phyloP scores from a whole-genome alignment of 2,113 vertebrate species.

The Colinus virginianus region DNA sequence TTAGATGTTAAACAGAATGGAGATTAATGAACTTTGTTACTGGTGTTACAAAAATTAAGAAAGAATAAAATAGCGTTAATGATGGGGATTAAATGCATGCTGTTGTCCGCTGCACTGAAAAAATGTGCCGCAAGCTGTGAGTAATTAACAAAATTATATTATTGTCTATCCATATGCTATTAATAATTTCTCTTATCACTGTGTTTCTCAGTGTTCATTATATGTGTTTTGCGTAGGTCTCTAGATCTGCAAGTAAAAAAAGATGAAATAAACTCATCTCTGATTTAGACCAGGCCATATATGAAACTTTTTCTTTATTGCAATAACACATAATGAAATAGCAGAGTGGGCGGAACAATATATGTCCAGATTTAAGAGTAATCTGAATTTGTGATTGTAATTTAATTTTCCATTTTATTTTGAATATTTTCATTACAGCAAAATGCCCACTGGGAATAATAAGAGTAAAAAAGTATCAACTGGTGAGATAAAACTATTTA shows the following conservation, averaged over 20 bases:
- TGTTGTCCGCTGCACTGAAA: conserved; percentile 70
- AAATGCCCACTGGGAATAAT: not conserved
- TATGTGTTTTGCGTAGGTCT: conserved; percentile 6
- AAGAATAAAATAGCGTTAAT: conserved; percentile 83
- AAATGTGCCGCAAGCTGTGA: conserved; percentile 76
- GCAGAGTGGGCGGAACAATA: not conserved
- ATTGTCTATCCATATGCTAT: conserved; percentile 63
- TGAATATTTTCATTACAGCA: not conserved
- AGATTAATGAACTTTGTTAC: conserved; percentile 84
- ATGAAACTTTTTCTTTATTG: not conserved
- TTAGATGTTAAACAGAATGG: conserved; percentile 80
- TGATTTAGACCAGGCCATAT: not conserved
- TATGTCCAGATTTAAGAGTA: not conserved
- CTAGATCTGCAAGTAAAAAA: not conserved
- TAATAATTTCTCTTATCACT: conserved; percentile 67
- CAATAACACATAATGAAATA: not conserved
- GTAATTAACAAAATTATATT: conserved; percentile 80
- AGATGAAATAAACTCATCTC: not conserved
- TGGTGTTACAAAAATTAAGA: conserved; percentile 79
- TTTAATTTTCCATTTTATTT: conserved; percentile 14
- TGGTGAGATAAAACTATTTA: not conserved
- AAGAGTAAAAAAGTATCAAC: not conserved
- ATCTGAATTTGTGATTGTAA: not conserved
- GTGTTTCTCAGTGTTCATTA: conserved; percentile 28
- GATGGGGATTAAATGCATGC: conserved; percentile 76